Evolutionary conservation across 1,140 invertebrate genomes (phyloP).

Genomic region (Marisa cornuarietis): DNA sequence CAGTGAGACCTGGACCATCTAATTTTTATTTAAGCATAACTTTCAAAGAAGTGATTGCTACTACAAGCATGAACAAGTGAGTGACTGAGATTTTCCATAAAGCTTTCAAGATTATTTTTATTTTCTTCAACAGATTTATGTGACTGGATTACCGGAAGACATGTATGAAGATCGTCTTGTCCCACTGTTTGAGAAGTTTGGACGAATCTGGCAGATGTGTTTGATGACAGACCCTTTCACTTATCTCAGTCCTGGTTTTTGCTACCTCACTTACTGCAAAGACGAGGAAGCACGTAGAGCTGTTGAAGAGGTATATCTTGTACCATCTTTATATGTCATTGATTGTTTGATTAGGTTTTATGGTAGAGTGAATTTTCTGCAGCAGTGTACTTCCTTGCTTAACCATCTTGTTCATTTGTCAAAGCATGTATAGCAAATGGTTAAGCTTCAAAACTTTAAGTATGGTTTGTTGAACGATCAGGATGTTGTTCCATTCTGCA

Average conservation of each 20-base stretch:
- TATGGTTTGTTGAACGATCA: too few relatives aligned
- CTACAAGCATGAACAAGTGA: background rate
- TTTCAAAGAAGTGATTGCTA: background rate
- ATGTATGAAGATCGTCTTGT: slow-evolving; percentile 99
- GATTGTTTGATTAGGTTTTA: too few relatives aligned
- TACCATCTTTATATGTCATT: background rate
- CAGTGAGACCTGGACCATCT: background rate
- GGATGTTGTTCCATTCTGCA: too few relatives aligned
- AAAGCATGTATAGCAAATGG: too few relatives aligned
- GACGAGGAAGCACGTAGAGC: slow-evolving; percentile 90
- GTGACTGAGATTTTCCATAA: background rate
- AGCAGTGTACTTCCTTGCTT: too few relatives aligned
- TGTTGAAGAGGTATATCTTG: slow-evolving; percentile 86
- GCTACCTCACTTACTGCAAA: slow-evolving; percentile 97
- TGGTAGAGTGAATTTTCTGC: too few relatives aligned
- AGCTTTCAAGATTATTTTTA: background rate
- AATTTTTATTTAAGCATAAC: background rate
- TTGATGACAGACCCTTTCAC: slow-evolving; percentile 97
- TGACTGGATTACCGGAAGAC: slow-evolving; percentile 98
- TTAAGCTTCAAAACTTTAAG: too few relatives aligned
- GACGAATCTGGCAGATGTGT: slow-evolving; percentile 95
- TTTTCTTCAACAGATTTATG: slow-evolving; percentile 80
- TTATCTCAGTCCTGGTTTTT: slow-evolving; percentile 96
- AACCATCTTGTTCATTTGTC: too few relatives aligned
- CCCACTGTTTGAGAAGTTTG: slow-evolving; percentile 96